Base-by-base conservation (phyloP, 2,797 vertebrate genomes). In the Schizopygopsis pylzovi region DNA sequence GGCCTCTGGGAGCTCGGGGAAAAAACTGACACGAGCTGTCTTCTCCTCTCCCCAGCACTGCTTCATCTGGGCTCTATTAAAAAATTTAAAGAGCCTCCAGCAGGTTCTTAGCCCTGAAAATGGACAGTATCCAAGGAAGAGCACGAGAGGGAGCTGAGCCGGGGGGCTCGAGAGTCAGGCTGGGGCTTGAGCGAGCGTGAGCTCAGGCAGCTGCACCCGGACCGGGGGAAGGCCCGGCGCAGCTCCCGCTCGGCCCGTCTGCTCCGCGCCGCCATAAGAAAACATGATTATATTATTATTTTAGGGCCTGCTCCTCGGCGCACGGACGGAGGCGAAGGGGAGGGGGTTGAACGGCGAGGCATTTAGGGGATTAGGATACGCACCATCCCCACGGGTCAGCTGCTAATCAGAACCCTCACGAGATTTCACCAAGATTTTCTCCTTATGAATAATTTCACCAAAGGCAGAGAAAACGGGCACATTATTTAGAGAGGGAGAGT, bases 391-490 rank as follows among this genome's bases (percentile, higher is more conserved):
- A 96, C 96, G 97, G 97, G 97, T 98, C 96, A 98, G 96, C 96
- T 97, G 96, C 97, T 98, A 97, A 98, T 98, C 97, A 98, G 96
- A 97, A 97, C 93, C 96, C 97, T 97, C 96, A 92, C 84, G 96
- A 98, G 97, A 98, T 96, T 95, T 94, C 92, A 93, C 96, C 94
- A 95, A 94, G 95, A 96, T 97, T 97, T 96, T 93, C 91, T 94
- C 95, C 96, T 97, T 97, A 97, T 98, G 97, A 98, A 98, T 98
- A 98, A 98, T 97, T 98, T 97, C 96, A 98, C 97, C 96, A 95
- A 97, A 97, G 97, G 97, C 97, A 91, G 95, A 94, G 88, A 95
- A 95, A 96, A 94, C 90, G 95, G 97, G 95, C 95, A 96, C 96
- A 97, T 97, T 98, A 97, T 97, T 97, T 97, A 97, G 97, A 96